Base-by-base conservation (phyloP, 2,113 vertebrate genomes). In the Dicerorhinus sumatrensis region DNA sequence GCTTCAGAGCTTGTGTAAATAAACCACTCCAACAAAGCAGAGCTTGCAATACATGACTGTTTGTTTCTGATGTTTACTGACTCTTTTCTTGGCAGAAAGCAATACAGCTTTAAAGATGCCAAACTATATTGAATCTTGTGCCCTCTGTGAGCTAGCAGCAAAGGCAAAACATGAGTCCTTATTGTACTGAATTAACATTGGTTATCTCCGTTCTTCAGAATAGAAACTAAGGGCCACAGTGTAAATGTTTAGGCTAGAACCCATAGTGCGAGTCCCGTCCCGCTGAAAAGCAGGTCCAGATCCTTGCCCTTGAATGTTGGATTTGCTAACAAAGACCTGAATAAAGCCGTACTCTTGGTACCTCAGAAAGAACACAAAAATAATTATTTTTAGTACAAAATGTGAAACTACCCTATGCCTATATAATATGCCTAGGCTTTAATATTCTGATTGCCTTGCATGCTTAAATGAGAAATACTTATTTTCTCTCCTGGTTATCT, bases 401-500 rank as follows among this genome's bases (percentile, higher is more conserved):
- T 39, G 75, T 11, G 36, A 80, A 85, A 89, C 56, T 85, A 69
- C 14, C 85, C 60, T 60, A 11, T 65, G 67, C 51, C 83, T 90
- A 33, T 42, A 39, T 60, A 94, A 63, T 12, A 54, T 63, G 42
- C 48, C 51, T 62, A 62, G 11, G 17, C 39, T 97, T 97, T 36
- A 73, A 65, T 73, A 77, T 76, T 76, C 70, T 87, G 69, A 83
- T 62, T 46, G 89, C 20, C 72, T 85, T 93, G 94, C 93, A 46
- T 18, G 87, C 25, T 83, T 84, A 96, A 90, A 72, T 87, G 75
- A 95, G 87, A 97, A 97, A 96, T 70, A 63, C 14, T 67, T 80
- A 85, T 82, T 94, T 90, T 73, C n/a, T 92, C 65, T 90, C 36
- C 70, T 29, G 46, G 56, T 86, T 96, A 88, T 73, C 76, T 73